Conservation (phyloP, 1,140 invertebrate genomes). For the Hyposmocoma kahamanoa region DNA sequence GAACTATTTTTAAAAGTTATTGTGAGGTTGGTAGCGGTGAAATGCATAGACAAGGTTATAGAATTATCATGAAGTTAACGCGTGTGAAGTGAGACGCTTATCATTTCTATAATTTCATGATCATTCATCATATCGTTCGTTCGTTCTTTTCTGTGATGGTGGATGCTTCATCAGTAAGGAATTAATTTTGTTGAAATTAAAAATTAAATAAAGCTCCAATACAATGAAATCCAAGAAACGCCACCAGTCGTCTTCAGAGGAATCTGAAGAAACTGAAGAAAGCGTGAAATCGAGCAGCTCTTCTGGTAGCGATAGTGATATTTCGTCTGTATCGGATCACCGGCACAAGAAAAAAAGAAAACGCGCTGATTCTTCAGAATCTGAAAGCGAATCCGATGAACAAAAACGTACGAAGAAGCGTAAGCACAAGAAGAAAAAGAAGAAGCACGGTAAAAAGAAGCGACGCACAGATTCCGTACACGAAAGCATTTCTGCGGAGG, state of each 20-base stretch:
- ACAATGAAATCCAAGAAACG: constrained; percentile 62
- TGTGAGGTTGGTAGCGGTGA: too few species aligned
- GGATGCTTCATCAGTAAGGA: too few species aligned
- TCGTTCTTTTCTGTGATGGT: background rate
- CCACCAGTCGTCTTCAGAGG: constrained; percentile 55
- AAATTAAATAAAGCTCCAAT: too few species aligned
- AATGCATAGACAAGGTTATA: too few species aligned
- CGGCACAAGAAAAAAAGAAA: constrained; percentile 66
- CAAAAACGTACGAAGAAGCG: constrained; percentile 61
- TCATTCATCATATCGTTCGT: too few species aligned
- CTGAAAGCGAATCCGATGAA: constrained; percentile 54
- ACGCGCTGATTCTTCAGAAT: constrained; percentile 54
- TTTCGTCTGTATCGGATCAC: constrained; percentile 49
- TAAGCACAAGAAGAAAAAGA: constrained; percentile 72
- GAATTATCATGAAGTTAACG: too few species aligned
- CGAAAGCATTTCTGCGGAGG: constrained; percentile 35
- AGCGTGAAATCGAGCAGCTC: constrained; percentile 53
- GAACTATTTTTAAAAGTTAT: too few species aligned
- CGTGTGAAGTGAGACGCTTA: too few species aligned
- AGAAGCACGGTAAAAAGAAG: constrained; percentile 67
- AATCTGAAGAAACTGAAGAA: constrained; percentile 50
- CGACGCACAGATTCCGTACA: constrained; percentile 40
- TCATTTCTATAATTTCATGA: too few species aligned
- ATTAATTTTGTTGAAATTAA: too few species aligned
- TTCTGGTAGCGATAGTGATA: constrained; percentile 58